These are phyloP conservation scores for Agrilus planipennis DNA, from an alignment of 1,140 invertebrate species.

Conservation along the genomic window DNA sequence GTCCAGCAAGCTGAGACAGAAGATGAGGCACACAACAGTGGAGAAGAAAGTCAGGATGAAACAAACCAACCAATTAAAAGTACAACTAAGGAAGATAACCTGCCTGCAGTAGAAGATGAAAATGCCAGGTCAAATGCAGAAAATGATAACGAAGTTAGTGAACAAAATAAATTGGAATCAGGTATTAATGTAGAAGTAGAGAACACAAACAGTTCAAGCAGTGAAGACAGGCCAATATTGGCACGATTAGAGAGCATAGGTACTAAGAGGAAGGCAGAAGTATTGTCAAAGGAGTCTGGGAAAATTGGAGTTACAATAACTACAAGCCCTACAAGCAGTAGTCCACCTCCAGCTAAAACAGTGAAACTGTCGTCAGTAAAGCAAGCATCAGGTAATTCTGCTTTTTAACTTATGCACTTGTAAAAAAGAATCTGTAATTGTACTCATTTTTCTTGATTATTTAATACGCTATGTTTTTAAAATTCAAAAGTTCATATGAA, in stretches of 20 bases:
- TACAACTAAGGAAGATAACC: slow-evolving; percentile 29
- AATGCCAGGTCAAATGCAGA: slow-evolving; percentile 31
- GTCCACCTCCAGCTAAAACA: slow-evolving; percentile 41
- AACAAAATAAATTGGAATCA: not conserved
- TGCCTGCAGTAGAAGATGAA: slow-evolving; percentile 34
- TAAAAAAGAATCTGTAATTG: too few species aligned
- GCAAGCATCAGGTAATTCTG: not conserved
- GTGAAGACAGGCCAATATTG: slow-evolving; percentile 39
- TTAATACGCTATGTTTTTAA: too few species aligned
- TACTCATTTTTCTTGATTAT: too few species aligned
- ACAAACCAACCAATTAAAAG: slow-evolving; percentile 16
- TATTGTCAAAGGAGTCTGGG: slow-evolving; percentile 69
- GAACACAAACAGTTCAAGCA: slow-evolving; percentile 43
- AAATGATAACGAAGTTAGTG: not conserved
- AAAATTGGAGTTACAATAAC: slow-evolving; percentile 84
- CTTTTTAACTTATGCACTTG: too few species aligned
- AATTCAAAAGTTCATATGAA: too few species aligned
- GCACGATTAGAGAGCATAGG: slow-evolving; percentile 36
- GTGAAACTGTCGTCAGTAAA: slow-evolving; percentile 29
- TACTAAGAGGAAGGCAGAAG: slow-evolving; percentile 73
- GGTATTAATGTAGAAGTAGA: slow-evolving; percentile 21
- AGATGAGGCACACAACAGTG: slow-evolving; percentile 36
- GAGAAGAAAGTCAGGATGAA: slow-evolving; percentile 38
- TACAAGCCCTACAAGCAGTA: slow-evolving; percentile 50
- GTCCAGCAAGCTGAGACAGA: slow-evolving; percentile 29